These are phyloP conservation scores for Palythoa heliodiscus DNA, from an alignment of 92 coral and sea anemone genomes.

Conservation along the genomic window DNA sequence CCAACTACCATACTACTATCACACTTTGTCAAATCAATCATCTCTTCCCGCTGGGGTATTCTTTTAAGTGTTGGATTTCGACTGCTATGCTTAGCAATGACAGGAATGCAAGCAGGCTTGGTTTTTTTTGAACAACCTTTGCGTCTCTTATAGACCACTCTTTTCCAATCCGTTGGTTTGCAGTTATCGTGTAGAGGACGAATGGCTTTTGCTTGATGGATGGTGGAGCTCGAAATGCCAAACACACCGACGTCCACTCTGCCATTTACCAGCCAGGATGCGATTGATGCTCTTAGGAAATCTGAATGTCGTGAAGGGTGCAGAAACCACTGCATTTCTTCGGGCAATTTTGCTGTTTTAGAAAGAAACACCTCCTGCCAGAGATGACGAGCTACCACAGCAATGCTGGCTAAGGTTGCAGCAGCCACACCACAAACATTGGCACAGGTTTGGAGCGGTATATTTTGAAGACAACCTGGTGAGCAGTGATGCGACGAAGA, in stretches of 20 bases:
- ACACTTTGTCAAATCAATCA: neutral
- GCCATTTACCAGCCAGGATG: too few relatives aligned
- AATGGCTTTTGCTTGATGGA: too few relatives aligned
- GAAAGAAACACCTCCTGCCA: slow-evolving; percentile 55
- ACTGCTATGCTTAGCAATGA: neutral
- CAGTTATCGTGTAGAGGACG: neutral
- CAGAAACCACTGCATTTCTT: too few relatives aligned
- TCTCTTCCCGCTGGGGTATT: neutral
- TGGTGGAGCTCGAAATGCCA: too few relatives aligned
- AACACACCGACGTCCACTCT: too few relatives aligned
- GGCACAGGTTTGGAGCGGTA: slow-evolving; percentile 67
- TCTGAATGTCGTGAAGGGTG: too few relatives aligned
- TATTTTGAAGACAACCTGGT: slow-evolving; percentile 29
- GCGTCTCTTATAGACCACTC: neutral
- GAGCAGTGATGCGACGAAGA: slow-evolving; percentile 32
- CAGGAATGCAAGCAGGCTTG: neutral
- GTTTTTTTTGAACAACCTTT: neutral
- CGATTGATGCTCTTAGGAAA: too few relatives aligned
- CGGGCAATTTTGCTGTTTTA: too few relatives aligned
- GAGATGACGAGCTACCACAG: slow-evolving; percentile 43
- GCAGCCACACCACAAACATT: slow-evolving; percentile 61
- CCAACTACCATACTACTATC: neutral
- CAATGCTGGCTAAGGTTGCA: slow-evolving; percentile 49
- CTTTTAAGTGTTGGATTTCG: neutral
- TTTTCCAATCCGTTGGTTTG: neutral